Evolutionary conservation across 2,888 invertebrate species (phyloP), one percentile per base, ranked within the genome.

Genomic region (Cantharis nigra): DNA sequence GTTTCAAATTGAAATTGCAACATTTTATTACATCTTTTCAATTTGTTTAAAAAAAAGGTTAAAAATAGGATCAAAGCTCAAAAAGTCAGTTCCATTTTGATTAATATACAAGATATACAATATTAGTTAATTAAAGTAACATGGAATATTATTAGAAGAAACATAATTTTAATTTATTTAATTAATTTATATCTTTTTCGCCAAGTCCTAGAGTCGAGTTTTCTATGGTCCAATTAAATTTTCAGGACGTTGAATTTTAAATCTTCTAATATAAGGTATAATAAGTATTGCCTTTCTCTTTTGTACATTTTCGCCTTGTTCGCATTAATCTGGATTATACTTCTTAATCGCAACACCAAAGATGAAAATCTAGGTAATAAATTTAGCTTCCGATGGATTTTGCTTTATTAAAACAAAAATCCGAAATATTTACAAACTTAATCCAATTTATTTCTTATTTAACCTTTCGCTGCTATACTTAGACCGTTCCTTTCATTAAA

Each of bases 321-420:
- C 74, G 70, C 80, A 77, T 80, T 80, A 74, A 80, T 80, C 80
- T 78, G 75, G 78, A 76, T 80, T 78, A 80, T 71, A 71, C 74
- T 80, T 76, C 76, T 76, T 78, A 79, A 78, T 78, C 78, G 72
- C 74, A 76, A 78, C 79, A 79, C 78, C 79, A 79, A 79, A 79
- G 79, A 79, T 79, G 79, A 78, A 78, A 79, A 79, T 78, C 78
- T 79, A 33, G 69, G 74, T 74, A 75, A 78, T 79, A 79, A 79
- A 79, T 79, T 76, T 78, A 74, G 78, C 78, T 78, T 78, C 77
- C 78, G 71, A 79, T 78, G 77, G 77, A 79, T 79, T 49, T 77
- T 79, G 76, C 77, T 79, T 76, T 77, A 77, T 79, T 79, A 79
- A 76, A 79, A 77, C 77, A 72, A 67, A 77, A 79, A 77, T 76